Evolutionary conservation across 2,797 vertebrate species (phyloP).

Genomic region (Natrix natrix): DNA sequence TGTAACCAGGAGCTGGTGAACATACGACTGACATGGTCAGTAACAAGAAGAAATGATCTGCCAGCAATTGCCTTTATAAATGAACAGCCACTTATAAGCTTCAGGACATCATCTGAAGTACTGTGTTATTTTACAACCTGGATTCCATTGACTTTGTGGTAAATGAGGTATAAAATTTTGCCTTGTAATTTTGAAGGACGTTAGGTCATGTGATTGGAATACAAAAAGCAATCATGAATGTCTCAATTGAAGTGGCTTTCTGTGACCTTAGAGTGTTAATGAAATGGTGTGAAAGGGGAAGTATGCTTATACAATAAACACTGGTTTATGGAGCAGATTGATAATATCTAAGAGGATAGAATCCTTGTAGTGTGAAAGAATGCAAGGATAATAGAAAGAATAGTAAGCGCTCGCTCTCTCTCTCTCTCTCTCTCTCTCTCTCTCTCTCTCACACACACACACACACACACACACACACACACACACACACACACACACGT

Average conservation of each 20-base stretch:
- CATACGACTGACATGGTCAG: not conserved
- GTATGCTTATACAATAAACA: not conserved
- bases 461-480: too few species aligned
- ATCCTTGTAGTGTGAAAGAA: not conserved
- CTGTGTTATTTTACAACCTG: not conserved
- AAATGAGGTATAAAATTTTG: not conserved
- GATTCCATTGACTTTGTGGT: not conserved
- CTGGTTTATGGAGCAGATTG: not conserved
- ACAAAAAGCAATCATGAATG: not conserved
- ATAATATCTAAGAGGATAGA: not conserved
- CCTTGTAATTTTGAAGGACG: not conserved
- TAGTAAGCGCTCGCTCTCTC: not conserved
- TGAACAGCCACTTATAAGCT: not conserved
- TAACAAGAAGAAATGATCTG: not conserved
- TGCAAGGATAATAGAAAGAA: not conserved
- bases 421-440: too few species aligned
- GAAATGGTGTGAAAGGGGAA: not conserved
- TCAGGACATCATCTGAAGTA: not conserved
- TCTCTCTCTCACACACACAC: too few species aligned
- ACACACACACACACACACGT: not conserved
- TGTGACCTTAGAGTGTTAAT: not conserved
- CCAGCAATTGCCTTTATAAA: not conserved
- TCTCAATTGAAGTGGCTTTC: not conserved
- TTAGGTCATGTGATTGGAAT: not conserved
- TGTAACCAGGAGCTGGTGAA: not conserved